These are phyloP conservation scores for Garra rufa DNA, from an alignment of 2,113 vertebrate genomes.

Conservation along the genomic window DNA sequence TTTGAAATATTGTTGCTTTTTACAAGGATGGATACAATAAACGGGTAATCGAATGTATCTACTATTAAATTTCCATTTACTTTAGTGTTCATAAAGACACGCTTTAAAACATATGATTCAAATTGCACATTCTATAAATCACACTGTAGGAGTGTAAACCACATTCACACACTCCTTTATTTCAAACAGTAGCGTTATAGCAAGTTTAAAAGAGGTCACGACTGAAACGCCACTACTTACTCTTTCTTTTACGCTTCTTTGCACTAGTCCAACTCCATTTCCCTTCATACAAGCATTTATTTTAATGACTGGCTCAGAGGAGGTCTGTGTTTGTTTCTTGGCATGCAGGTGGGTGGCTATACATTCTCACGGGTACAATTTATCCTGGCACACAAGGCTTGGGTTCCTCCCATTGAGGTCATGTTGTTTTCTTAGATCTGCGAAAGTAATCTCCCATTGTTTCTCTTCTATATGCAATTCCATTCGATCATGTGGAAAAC, in stretches of 20 bases:
- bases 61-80: neutral
- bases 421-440: slow-evolving; percentile 10
- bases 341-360: slow-evolving; percentile 11
- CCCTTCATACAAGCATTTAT: slow-evolving; percentile 39
- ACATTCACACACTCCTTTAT: neutral
- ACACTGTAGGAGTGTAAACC: neutral
- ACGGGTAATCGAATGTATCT: neutral
- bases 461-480: slow-evolving; percentile 18
- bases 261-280: neutral
- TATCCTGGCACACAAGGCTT: neutral
- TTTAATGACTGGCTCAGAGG: slow-evolving; percentile 37
- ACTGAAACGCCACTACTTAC: neutral
- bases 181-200: neutral
- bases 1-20: neutral
- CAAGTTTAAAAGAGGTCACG: neutral
- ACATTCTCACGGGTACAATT: slow-evolving; percentile 37
- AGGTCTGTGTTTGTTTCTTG: slow-evolving; percentile 32
- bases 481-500: slow-evolving; percentile 25
- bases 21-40: neutral
- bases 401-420: slow-evolving; percentile 22
- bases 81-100: neutral
- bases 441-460: slow-evolving; percentile 28
- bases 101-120: neutral
- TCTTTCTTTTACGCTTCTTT: slow-evolving; percentile 13
- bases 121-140: neutral